Evolutionary conservation across 2,888 invertebrate genomes (phyloP).

Genomic region (Idaea aversata): DNA sequence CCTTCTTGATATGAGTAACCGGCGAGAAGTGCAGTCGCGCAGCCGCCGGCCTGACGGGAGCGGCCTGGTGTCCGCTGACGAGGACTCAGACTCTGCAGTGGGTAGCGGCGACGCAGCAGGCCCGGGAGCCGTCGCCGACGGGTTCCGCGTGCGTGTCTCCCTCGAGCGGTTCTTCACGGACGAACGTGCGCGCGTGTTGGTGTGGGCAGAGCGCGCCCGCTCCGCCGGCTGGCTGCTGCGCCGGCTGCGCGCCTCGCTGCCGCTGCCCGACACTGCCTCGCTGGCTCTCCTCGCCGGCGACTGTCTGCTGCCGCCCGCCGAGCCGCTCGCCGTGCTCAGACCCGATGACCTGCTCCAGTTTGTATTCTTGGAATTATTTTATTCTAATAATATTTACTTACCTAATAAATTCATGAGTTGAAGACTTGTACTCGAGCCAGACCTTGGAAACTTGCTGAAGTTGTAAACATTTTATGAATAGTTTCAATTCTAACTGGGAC

Average conservation of each 20-base stretch:
- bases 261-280: slow-evolving; percentile 31
- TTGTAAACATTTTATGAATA: too few relatives aligned
- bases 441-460: too few relatives aligned
- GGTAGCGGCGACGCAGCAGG: slow-evolving; percentile 5
- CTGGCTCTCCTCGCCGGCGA: slow-evolving; percentile 40
- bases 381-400: too few relatives aligned
- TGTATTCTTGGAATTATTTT: slow-evolving; percentile 23
- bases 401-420: too few relatives aligned
- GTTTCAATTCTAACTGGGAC: too few relatives aligned
- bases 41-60: background rate
- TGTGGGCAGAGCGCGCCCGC: slow-evolving; percentile 30
- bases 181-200: slow-evolving; percentile 41
- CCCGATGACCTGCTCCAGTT: slow-evolving; percentile 51
- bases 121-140: slow-evolving; percentile 12
- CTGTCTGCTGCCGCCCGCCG: slow-evolving; percentile 55
- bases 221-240: slow-evolving; percentile 49
- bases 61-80: background rate
- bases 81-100: background rate
- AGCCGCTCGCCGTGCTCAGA: slow-evolving; percentile 52
- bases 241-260: slow-evolving; percentile 45
- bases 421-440: too few relatives aligned
- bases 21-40: background rate
- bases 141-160: slow-evolving; percentile 49
- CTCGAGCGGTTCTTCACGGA: slow-evolving; percentile 47
- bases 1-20: background rate